These are phyloP conservation scores for Conistra vaccinii DNA, from an alignment of 2,888 invertebrate species.

Conservation along the genomic window DNA sequence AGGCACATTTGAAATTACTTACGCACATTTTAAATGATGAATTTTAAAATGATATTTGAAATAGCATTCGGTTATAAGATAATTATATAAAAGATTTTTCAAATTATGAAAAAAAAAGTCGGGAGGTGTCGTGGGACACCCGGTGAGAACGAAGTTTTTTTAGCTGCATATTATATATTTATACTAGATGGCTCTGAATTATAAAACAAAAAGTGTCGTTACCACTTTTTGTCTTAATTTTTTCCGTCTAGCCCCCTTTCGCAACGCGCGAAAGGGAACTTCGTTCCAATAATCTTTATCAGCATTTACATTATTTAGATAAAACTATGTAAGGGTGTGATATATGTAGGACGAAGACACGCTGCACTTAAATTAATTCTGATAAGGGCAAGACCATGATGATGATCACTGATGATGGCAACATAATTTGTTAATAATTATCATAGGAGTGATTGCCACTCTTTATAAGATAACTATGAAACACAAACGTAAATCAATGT, in stretches of 20 bases:
- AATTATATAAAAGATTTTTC: not conserved
- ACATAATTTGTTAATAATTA: not conserved
- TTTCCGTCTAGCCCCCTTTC: no score
- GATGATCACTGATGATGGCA: no score
- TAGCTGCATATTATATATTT: no score
- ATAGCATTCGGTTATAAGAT: not conserved
- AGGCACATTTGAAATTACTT: constrained; percentile 44
- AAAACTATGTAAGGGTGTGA: not conserved
- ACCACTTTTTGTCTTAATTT: no score
- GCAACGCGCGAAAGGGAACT: no score
- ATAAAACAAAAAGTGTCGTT: no score
- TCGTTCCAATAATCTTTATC: no score
- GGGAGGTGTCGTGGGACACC: no score
- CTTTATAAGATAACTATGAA: no score
- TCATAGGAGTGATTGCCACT: not conserved
- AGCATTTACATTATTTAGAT: not conserved
- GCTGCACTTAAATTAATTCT: not conserved
- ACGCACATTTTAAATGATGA: constrained; percentile 5
- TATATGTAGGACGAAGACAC: not conserved
- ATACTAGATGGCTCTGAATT: no score
- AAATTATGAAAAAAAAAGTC: no score
- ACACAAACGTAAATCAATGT: not conserved
- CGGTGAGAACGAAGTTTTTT: no score
- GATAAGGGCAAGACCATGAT: not conserved
- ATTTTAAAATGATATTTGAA: not conserved